Evolutionary conservation across 2,888 invertebrate genomes (phyloP), one percentile per base, ranked within the genome.

Genomic region (Reticulitermes lucifugus): DNA sequence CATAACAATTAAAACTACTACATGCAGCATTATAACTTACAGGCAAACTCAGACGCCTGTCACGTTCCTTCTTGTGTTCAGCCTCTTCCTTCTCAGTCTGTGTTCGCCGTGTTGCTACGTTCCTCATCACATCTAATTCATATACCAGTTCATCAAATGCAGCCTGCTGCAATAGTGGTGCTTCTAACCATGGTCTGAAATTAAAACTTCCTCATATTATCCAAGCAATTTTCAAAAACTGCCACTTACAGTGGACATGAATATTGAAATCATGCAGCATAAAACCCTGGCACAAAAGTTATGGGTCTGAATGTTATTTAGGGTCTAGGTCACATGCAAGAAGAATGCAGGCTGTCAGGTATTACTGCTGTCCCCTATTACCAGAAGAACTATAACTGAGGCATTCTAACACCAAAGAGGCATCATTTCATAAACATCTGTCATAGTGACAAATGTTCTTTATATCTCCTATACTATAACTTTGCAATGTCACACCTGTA

Each of bases 81-180:
- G 85, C 86, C 84, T 87, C 87, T 83, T 88, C 88, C 77, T 88
- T 88, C 86, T 88, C 89, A 75, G 85, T 85, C 22, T 86, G 89
- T 88, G 91, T 91, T 88, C 92, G 92, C 71, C 95, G 92, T 29
- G 94, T 93, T 71, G 94, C 94, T 87, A 96, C 94, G 90, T 96
- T 96, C 82, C 97, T 92, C 93, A 96, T 95, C 79, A 97, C 95
- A 91, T 98, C 97, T 87, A 97, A 94, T 85, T 95, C 93, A 91
- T 96, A 97, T 22, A 94, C 90, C 88, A 94, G 93, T 90, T 96
- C 95, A 90, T 97, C 97, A 91, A 97, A 96, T 73, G 96, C 95
- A 77, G 97, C 97, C 90, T 97, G 96, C 90, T 97, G 97, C 83
- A 97, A 87, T 88, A 96, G 92, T 5, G 97, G 97, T 43, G 97